These are phyloP conservation scores for Agelaius tricolor DNA, from an alignment of 2,113 vertebrate genomes.

Conservation along the genomic window DNA sequence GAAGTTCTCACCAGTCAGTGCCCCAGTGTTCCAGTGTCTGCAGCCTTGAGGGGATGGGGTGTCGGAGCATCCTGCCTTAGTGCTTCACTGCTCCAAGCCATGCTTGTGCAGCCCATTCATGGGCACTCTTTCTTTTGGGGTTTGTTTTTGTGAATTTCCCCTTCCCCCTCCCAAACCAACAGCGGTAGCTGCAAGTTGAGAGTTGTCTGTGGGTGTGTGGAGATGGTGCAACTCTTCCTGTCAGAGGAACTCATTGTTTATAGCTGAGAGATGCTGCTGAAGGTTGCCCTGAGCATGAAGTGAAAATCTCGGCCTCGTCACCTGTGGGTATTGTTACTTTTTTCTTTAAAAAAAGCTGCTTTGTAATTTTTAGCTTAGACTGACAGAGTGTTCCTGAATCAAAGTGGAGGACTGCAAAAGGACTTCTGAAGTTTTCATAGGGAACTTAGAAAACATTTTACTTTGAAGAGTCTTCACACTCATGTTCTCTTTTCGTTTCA, in stretches of 20 bases:
- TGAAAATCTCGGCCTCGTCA: neutral
- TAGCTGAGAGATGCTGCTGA: neutral
- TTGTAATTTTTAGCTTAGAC: neutral
- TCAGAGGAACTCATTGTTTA: neutral
- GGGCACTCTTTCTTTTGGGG: neutral
- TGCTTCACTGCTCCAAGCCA: neutral
- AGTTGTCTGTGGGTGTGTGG: neutral
- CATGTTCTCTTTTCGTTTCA: neutral
- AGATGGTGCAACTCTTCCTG: neutral
- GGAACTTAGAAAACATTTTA: neutral
- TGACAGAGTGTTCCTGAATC: neutral
- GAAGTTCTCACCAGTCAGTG: neutral
- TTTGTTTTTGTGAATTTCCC: neutral
- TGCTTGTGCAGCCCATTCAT: fast-evolving
- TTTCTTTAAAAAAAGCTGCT: neutral
- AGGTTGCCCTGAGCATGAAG: neutral
- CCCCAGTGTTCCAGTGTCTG: neutral
- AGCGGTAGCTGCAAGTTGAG: neutral
- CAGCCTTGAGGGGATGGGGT: neutral
- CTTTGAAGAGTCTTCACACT: neutral
- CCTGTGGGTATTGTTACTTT: neutral
- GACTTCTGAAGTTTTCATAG: neutral
- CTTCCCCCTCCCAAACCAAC: neutral
- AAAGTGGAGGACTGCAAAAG: neutral
- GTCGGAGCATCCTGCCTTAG: neutral